phyloP scores from a whole-genome alignment of 2,113 vertebrate species.

The Rhombomys opimus region DNA sequence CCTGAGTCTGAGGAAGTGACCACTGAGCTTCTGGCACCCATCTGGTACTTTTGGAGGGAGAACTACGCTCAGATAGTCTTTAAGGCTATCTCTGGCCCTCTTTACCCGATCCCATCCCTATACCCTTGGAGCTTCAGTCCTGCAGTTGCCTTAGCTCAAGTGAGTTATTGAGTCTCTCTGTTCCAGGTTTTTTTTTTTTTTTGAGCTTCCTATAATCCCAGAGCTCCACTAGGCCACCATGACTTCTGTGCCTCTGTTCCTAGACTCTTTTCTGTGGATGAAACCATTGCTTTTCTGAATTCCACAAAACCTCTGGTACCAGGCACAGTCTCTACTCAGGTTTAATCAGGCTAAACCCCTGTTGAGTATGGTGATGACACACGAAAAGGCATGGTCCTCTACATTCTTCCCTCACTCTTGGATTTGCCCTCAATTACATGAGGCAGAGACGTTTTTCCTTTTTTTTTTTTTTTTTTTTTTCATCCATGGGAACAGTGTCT shows the following conservation, averaged over 20 bases:
- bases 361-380: background rate
- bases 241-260: background rate
- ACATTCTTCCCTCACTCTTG: background rate
- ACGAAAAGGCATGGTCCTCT: background rate
- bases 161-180: background rate
- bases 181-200: background rate
- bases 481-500: background rate
- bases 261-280: background rate
- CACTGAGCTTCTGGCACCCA: accelerated
- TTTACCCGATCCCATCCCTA: background rate
- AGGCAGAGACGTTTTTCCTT: background rate
- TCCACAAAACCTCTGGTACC: too few species aligned
- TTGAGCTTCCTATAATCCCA: background rate
- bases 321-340: background rate
- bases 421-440: background rate
- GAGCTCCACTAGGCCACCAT: background rate
- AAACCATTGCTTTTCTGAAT: background rate
- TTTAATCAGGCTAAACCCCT: background rate
- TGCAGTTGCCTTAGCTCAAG: background rate
- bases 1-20: background rate
- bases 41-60: background rate
- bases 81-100: background rate
- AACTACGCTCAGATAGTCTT: background rate
- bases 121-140: background rate
- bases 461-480: background rate